Conservation (phyloP, 2,888 invertebrate genomes). For the Agrochola litura region DNA sequence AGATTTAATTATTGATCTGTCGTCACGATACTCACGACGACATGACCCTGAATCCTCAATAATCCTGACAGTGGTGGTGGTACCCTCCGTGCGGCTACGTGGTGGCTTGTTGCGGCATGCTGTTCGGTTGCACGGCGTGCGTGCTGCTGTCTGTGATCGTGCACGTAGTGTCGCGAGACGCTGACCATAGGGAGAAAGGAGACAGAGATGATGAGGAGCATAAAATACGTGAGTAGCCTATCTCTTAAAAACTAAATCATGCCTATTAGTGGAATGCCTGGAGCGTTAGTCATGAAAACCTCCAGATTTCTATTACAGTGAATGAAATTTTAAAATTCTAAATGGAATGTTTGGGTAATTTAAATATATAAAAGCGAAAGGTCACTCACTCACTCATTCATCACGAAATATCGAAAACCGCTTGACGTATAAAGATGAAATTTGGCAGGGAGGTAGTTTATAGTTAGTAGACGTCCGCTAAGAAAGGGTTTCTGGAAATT, state of each 20-base stretch:
- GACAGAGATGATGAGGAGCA: background rate
- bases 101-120: slow-evolving; percentile 61
- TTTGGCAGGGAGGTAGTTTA: too few relatives aligned
- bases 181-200: background rate
- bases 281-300: too few relatives aligned
- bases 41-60: background rate
- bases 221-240: slow-evolving; percentile 25
- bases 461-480: too few relatives aligned
- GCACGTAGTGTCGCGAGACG: slow-evolving; percentile 51
- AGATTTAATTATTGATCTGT: background rate
- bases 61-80: slow-evolving; percentile 69
- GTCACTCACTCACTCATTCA: too few relatives aligned
- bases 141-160: slow-evolving; percentile 54
- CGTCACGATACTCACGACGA: background rate
- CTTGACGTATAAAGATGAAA: too few relatives aligned
- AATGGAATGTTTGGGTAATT: too few relatives aligned
- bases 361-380: too few relatives aligned
- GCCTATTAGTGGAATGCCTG: too few relatives aligned
- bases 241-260: background rate
- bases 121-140: slow-evolving; percentile 62
- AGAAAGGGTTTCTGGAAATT: too few relatives aligned
- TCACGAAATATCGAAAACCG: too few relatives aligned
- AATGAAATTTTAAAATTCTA: too few relatives aligned
- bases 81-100: slow-evolving; percentile 69
- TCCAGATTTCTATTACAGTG: too few relatives aligned